Evolutionary conservation across 1,140 invertebrate species (phyloP).

Genomic region (Brachionus asplanchnoidis): DNA sequence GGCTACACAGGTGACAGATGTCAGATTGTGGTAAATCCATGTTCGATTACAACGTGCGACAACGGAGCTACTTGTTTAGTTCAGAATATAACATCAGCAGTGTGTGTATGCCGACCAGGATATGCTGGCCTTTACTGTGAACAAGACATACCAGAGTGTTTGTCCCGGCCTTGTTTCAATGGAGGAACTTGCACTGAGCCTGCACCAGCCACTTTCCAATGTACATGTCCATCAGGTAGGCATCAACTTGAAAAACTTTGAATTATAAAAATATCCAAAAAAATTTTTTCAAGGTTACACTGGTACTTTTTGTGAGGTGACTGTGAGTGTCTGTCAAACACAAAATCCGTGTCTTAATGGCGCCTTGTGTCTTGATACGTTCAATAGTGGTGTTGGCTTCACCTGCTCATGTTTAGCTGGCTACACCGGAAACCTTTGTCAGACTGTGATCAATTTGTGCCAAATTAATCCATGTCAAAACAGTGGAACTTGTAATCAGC

Average conservation of each 20-base stretch:
- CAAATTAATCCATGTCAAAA: constrained; percentile 45
- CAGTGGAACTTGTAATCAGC: constrained; percentile 46
- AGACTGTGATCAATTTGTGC: constrained; percentile 42
- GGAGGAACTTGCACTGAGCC: constrained; percentile 42
- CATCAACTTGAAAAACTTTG: constrained; percentile 44
- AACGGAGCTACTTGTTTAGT: constrained; percentile 34
- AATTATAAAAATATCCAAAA: constrained; percentile 64
- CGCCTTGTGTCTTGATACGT: constrained; percentile 72
- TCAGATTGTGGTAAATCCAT: constrained; percentile 43
- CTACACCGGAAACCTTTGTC: constrained; percentile 43
- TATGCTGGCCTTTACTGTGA: constrained; percentile 37
- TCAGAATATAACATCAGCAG: constrained; percentile 10
- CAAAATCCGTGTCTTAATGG: constrained; percentile 75
- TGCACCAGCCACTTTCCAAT: constrained; percentile 46
- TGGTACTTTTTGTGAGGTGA: constrained; percentile 55
- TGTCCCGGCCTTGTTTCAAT: constrained; percentile 40
- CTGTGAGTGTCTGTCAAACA: not conserved
- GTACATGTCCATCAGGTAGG: constrained; percentile 66
- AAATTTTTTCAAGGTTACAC: constrained; percentile 62
- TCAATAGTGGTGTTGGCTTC: constrained; percentile 47
- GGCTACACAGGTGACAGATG: constrained; percentile 43
- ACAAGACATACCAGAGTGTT: constrained; percentile 26
- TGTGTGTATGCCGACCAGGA: constrained; percentile 29
- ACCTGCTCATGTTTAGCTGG: constrained; percentile 34
- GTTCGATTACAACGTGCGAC: constrained; percentile 39